Conservation (phyloP, 2,888 invertebrate genomes). For the Philhelius pedissequus region DNA sequence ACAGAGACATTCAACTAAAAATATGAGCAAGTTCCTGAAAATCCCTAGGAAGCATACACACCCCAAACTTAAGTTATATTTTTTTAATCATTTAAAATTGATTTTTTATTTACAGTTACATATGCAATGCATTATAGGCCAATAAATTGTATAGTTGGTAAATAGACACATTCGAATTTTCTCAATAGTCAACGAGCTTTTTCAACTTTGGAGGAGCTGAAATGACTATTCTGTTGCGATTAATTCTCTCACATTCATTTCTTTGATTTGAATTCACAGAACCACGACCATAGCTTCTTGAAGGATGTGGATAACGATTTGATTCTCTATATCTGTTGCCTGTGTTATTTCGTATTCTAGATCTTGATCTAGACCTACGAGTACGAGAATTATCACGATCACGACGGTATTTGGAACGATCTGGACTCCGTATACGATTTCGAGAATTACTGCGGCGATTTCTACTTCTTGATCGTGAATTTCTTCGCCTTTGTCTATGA, state of each 20-base stretch:
- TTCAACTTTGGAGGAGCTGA: constrained; percentile 77
- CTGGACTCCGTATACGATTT: constrained; percentile 72
- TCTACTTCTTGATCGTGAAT: constrained; percentile 74
- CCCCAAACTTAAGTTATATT: too few species aligned
- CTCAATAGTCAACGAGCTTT: constrained; percentile 76
- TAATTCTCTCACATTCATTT: constrained; percentile 63
- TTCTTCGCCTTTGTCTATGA: constrained; percentile 70
- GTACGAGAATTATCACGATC: constrained; percentile 72
- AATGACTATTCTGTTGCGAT: constrained; percentile 76
- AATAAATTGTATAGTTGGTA: neutral
- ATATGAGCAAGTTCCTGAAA: too few species aligned
- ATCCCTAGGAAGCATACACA: too few species aligned
- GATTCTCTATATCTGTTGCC: constrained; percentile 64
- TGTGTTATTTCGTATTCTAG: constrained; percentile 58
- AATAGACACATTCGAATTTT: constrained; percentile 5
- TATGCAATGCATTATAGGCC: neutral
- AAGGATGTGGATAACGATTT: constrained; percentile 49
- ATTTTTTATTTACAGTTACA: constrained; percentile 41
- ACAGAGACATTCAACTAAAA: too few species aligned
- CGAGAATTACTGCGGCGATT: constrained; percentile 73
- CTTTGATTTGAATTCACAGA: constrained; percentile 36
- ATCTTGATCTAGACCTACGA: constrained; percentile 60
- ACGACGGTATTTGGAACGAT: constrained; percentile 63
- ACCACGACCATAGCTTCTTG: constrained; percentile 29
- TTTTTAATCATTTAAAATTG: neutral